Evolutionary conservation across 2,113 vertebrate genomes (phyloP).

Genomic region (Mormyrus iriodes): DNA sequence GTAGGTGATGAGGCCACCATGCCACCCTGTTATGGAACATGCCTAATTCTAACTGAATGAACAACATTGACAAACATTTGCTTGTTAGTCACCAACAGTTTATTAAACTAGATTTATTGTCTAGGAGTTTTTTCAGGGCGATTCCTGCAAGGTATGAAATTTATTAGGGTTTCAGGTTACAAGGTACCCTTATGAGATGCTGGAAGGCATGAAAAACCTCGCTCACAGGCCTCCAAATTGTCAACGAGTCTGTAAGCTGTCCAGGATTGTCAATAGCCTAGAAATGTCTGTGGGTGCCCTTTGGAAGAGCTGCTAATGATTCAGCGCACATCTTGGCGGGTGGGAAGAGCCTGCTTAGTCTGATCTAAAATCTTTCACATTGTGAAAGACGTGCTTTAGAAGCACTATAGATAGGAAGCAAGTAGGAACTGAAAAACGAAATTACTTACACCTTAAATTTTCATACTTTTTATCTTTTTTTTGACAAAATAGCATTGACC

Average conservation of each 20-base stretch:
- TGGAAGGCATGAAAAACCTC: neutral
- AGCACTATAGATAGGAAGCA: neutral
- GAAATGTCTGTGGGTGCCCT: neutral
- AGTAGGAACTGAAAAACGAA: neutral
- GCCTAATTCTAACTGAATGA: neutral
- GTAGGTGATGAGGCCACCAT: neutral
- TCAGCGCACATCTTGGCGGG: neutral
- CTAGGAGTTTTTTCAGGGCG: neutral
- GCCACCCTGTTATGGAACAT: neutral
- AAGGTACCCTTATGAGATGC: neutral
- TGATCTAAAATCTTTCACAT: neutral
- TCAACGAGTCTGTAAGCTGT: neutral
- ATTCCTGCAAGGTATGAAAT: neutral
- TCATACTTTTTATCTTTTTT: neutral
- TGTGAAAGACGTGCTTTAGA: neutral
- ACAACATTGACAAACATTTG: neutral
- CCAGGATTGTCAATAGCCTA: neutral
- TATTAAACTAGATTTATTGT: neutral
- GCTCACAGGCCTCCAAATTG: neutral
- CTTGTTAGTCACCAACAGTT: neutral
- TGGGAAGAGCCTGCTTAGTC: neutral
- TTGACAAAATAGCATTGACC: neutral
- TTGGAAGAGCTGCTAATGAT: neutral
- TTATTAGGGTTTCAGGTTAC: neutral
- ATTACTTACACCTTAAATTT: neutral